Base-by-base conservation (phyloP, 2,888 invertebrate genomes). In the Danaus chrysippus region DNA sequence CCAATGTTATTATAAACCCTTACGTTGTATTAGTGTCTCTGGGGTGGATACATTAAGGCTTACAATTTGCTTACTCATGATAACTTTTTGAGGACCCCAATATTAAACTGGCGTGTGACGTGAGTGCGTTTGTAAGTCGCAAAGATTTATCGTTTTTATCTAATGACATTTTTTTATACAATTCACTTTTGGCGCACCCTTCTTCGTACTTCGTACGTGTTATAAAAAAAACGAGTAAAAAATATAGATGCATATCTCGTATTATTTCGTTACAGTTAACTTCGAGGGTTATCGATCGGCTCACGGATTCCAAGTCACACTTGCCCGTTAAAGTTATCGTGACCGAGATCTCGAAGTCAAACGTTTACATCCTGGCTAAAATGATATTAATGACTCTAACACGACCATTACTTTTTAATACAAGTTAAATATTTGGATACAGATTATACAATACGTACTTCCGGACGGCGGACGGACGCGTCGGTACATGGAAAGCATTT, bases 401-500 rank as follows among this genome's bases (percentile, higher is more conserved):
- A 71, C 66, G 69, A 58, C 58, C 61, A 67, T 70, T 70, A 73
- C n/a, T 71, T 75, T 71, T 66, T 60, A 59, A 71, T 77, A 70
- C 71, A 64, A 70, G 68, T 70, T 64, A 49, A 68, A 66, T 62
- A 60, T 62, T 63, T 58, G 58, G 56, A 58, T 54, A 54, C 54
- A 54, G 42, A 63, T 63, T 69, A 65, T 68, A 59, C 52, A 41
- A 56, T 57, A 66, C 44, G 54, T 55, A 83, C 81, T 87, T 88
- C 87, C 89, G 86, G 73, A 68, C 72, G 67, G 62, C 66, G 66
- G 73, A 80, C 89, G 89, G 88, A 89, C 83, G 86, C 78, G 76
- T 72, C 75, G 74, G 75, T 81, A 91, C 90, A 91, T 82, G 89
- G 81, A 90, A 90, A 90, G 90, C 89, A 90, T 91, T 91, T 91